A percentile compares a stretch with the other conserved stretches of the same genome.
Conservation (phyloP, 2,797 vertebrate genomes). For the Diplodus puntazzo region DNA sequence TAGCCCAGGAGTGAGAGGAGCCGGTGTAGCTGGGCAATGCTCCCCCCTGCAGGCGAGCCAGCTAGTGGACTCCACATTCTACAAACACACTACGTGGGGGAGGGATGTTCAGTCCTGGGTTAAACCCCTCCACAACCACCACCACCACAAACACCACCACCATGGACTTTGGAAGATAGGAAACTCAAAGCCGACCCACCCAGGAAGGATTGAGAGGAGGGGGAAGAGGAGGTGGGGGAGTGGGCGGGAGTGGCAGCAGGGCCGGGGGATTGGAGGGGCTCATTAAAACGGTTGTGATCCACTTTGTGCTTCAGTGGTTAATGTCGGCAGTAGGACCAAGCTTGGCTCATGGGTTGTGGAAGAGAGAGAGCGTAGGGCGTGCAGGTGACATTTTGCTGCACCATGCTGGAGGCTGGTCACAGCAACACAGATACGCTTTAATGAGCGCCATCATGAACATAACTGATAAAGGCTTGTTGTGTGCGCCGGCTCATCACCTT, state of each 20-base stretch:
- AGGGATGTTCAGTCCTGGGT: constrained; percentile 59
- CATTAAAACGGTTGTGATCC: constrained; percentile 71
- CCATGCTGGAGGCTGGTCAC: neutral
- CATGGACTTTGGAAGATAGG: constrained; percentile 70
- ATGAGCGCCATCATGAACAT: neutral
- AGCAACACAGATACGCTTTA: constrained; percentile 4
- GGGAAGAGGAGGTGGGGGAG: constrained; percentile 54
- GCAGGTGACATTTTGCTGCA: constrained; percentile 8
- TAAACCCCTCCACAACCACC: constrained; percentile 60
- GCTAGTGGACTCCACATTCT: constrained; percentile 64
- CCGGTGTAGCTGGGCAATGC: constrained; percentile 28
- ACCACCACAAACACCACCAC: constrained; percentile 56
- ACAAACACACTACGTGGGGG: constrained; percentile 63
- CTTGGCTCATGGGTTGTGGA: constrained; percentile 87
- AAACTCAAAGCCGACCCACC: constrained; percentile 66
- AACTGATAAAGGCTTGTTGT: neutral
- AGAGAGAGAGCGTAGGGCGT: neutral
- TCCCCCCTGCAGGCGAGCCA: constrained; percentile 50
- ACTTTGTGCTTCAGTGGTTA: constrained; percentile 78
- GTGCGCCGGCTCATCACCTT: no score
- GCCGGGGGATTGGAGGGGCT: constrained; percentile 43
- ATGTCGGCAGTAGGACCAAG: constrained; percentile 69
- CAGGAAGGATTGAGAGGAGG: constrained; percentile 56
- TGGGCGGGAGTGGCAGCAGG: constrained; percentile 54
- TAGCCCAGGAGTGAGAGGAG: constrained; percentile 94